Evolutionary conservation across 2,113 vertebrate species (phyloP).

Genomic region (Nothocercus nigrocapillus): DNA sequence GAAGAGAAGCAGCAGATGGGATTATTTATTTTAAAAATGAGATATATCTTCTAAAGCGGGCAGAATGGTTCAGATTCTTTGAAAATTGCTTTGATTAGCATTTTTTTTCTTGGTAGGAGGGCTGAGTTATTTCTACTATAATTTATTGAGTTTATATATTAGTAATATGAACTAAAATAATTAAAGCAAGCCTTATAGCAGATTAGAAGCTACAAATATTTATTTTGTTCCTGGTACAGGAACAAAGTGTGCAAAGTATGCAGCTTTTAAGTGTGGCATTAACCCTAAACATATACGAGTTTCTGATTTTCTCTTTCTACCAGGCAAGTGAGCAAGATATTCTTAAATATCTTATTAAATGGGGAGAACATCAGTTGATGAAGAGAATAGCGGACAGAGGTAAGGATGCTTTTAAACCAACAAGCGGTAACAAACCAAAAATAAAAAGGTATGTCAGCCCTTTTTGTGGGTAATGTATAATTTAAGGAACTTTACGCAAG

Average conservation of each 20-base stretch:
- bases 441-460: neutral
- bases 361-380: slow-evolving; percentile 98
- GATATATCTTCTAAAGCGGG: neutral
- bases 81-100: neutral
- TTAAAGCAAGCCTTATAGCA: neutral
- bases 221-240: neutral
- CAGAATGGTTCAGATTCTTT: neutral
- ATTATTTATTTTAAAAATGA: neutral
- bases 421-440: neutral
- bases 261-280: neutral
- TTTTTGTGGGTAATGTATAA: neutral
- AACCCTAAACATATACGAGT: neutral
- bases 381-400: slow-evolving; percentile 99
- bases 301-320: slow-evolving; percentile 52
- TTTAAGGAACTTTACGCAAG: neutral
- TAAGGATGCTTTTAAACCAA: slow-evolving; percentile 71
- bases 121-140: neutral
- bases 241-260: neutral
- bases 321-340: slow-evolving; percentile 99
- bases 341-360: slow-evolving; percentile 97
- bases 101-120: neutral
- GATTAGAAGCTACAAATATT: neutral
- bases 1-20: neutral
- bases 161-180: neutral
- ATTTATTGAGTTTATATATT: neutral